Conservation (phyloP, 2,888 invertebrate species). For the Blastobasis lacticolella region DNA sequence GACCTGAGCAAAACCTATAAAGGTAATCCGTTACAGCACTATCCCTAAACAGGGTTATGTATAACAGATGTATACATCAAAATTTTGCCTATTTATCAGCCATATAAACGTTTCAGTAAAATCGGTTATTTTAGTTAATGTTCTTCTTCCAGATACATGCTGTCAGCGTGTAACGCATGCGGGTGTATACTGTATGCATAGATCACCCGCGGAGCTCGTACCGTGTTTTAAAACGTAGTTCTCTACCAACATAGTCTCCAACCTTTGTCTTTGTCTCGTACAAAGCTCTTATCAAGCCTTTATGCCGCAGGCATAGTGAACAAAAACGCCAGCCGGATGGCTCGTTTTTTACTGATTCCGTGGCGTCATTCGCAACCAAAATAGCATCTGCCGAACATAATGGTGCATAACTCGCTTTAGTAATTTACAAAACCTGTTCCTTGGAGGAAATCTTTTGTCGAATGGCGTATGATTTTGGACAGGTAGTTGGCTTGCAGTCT, state of each 20-base stretch:
- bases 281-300: constrained; percentile 22
- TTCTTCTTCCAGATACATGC: no score
- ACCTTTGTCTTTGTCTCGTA: constrained; percentile 7
- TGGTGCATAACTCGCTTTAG: constrained; percentile 20
- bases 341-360: constrained; percentile 21
- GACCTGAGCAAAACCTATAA: no score
- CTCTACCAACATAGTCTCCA: no score
- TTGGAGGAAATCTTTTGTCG: constrained; percentile 30
- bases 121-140: no score
- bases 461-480: constrained; percentile 19
- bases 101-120: no score
- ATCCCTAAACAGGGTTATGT: no score
- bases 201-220: constrained; percentile 20
- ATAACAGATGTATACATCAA: no score
- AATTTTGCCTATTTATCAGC: no score
- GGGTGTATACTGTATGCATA: constrained; percentile 48
- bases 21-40: no score
- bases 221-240: constrained; percentile 6
- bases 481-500: background rate
- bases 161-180: constrained; percentile 32
- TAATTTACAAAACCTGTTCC: constrained; percentile 35
- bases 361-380: constrained; percentile 28
- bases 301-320: constrained; percentile 16
- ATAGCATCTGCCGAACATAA: constrained; percentile 34
- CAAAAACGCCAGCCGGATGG: constrained; percentile 20